Evolutionary conservation across 92 coral and sea anemone species (phyloP), one percentile per base, ranked within the genome.

Genomic region (Zoanthus solanderi): DNA sequence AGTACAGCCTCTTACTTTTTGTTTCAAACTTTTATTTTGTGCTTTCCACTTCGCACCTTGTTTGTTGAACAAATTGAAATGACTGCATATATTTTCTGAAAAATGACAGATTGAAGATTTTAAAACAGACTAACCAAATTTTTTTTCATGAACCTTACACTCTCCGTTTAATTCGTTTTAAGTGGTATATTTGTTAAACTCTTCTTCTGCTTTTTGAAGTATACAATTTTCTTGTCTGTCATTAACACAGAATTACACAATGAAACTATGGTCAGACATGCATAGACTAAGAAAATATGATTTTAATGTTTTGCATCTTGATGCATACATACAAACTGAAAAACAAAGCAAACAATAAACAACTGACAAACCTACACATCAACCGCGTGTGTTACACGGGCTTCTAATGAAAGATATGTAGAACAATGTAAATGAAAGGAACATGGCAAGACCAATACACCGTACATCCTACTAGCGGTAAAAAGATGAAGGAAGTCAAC

Each of bases 381-480:
- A 66, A 50, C 45, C 69, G 42, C 9, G 30, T 80, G 80, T 63
- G 60, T 23, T 76, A 65, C 58, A 44, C 85, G 58, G 23, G 85
- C 75, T 28, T 81, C 29, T 13, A 79, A 79, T 79, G 53, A 79
- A 58, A 79, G 72, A 48, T 50, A 6, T 23, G 63, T 29, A 28
- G 45, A 66, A 81, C 85, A 81, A 81, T 81, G 60, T 6, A 42
- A 81, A 47, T 34, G 84, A 31, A 65, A n/a, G 75, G 47, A 30
- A 31, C 37, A 15, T 29, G 48, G 37, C 18, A 42, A 81, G 85
- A 44, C 74, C 75, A 81, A 65, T 81, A 81, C 58, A 65, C 23
- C 29, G 3, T 29, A 42, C 45, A 42, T 7, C 15, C 18, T 44
- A 14, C 11, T 4, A 18, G 3, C 13, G 15, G 53, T 30, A 77